Percentiles rank a stretch among this genome's conserved stretches.
phyloP scores from a whole-genome alignment of 1,140 invertebrate species.

The Laupala kohalensis region DNA sequence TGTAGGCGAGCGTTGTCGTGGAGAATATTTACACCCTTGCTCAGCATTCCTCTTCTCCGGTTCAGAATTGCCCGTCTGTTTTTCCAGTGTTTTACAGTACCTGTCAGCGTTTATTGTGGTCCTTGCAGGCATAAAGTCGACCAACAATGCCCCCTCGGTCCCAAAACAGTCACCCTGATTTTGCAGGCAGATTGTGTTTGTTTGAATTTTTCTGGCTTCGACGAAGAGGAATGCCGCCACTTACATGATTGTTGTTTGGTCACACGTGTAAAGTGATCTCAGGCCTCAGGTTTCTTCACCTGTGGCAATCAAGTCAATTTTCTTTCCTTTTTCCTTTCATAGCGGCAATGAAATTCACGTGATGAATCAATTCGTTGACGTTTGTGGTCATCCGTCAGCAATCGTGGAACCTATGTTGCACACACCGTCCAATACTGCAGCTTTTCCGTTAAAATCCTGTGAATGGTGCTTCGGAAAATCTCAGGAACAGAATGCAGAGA shows the following conservation, averaged over 20 bases:
- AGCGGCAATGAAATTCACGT: too few relatives aligned
- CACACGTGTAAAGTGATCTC: background rate
- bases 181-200: background rate
- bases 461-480: background rate
- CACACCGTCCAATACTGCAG: background rate
- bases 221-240: background rate
- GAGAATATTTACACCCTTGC: too few relatives aligned
- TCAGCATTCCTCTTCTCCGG: background rate
- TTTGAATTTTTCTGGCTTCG: background rate
- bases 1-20: too few relatives aligned
- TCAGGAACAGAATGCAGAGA: background rate
- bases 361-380: background rate
- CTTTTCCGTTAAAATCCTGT: background rate
- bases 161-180: background rate
- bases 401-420: background rate
- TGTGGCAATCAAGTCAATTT: background rate
- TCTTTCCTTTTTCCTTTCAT: background rate
- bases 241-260: background rate
- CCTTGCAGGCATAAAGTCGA: background rate
- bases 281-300: background rate
- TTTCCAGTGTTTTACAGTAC: background rate
- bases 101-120: background rate
- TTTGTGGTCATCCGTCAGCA: background rate
- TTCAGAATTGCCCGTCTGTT: background rate
- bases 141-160: background rate